These are phyloP conservation scores for Parnassius mnemosyne DNA, from an alignment of 2,888 invertebrate species.

Conservation along the genomic window DNA sequence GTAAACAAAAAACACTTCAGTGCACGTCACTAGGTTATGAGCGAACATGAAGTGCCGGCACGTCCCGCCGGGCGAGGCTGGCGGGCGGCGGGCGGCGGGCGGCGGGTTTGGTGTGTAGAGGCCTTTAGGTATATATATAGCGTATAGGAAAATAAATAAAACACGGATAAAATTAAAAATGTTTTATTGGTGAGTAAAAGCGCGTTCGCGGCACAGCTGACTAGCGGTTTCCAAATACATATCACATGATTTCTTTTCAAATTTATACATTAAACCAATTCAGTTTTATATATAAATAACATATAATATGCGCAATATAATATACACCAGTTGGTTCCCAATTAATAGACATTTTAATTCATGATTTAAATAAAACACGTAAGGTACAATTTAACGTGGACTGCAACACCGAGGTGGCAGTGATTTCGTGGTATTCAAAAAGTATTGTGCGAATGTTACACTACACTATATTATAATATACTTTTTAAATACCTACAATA, in stretches of 20 bases:
- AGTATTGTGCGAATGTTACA: constrained; percentile 69
- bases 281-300: constrained; percentile 31
- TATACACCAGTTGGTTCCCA: constrained; percentile 8
- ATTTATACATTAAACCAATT: constrained; percentile 39
- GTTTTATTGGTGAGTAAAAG: constrained; percentile 77
- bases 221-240: constrained; percentile 72
- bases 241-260: constrained; percentile 65
- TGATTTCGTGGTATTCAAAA: constrained; percentile 39
- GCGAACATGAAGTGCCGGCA: too few species aligned
- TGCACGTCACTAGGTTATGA: too few species aligned
- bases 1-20: too few species aligned
- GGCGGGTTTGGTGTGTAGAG: too few species aligned
- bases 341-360: constrained; percentile 15
- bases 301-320: constrained; percentile 24
- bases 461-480: constrained; percentile 55
- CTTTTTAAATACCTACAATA: constrained; percentile 61
- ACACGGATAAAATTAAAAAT: constrained; percentile 52
- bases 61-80: too few species aligned
- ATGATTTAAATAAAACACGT: constrained; percentile 29
- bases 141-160: constrained; percentile 31
- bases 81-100: too few species aligned
- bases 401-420: constrained; percentile 20
- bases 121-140: too few species aligned
- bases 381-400: constrained; percentile 25
- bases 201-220: constrained; percentile 78